Evolutionary conservation across 2,113 vertebrate genomes (phyloP), one percentile per base, ranked within the genome.

Genomic region (Lampris megalopsis): DNA sequence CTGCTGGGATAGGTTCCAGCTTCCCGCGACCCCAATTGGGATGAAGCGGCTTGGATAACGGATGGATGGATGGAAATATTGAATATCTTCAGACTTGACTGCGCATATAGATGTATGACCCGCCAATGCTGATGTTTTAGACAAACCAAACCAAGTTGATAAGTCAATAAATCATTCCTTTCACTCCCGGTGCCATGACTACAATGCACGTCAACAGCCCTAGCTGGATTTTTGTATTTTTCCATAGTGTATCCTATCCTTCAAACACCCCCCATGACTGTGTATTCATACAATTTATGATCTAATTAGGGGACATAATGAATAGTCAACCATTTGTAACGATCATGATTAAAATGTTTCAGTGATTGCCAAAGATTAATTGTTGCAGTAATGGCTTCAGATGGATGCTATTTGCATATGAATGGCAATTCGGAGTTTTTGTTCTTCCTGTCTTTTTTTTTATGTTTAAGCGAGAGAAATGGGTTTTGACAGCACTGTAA

Each of bases 281-380:
- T 89, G 86, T 87, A 84, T 81, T 90, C 86, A 87, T 78, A 85
- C 83, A 90, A 90, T 90, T 88, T 88, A 87, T 90, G 85, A 90
- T 90, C 81, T 92, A 90, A 92, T 93, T 92, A 90, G 78, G 71
- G 79, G 75, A 70, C 75, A 85, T 91, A 86, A 92, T 92, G 86
- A 90, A 93, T 88, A 89, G 73, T 89, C 84, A 93, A 81, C 87
- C 91, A 91, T 90, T 91, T 92, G 89, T 85, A 90, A 86, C 82
- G 72, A 75, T 82, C 69, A 41, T 88, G 79, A 92, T 92, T 91
- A 85, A 88, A 92, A 84, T 86, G 86, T 92, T 93, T 93, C 77
- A 86, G 78, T 50, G 84, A 85, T 90, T 89, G 79, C 63, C 63
- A 78, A 79, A 89, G 82, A 92, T 92, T 71, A 91, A 91, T 93